Percentiles rank a stretch among this genome's conserved stretches.
Evolutionary conservation across 2,113 vertebrate species (phyloP).

Genomic region (Lycaon pictus): DNA sequence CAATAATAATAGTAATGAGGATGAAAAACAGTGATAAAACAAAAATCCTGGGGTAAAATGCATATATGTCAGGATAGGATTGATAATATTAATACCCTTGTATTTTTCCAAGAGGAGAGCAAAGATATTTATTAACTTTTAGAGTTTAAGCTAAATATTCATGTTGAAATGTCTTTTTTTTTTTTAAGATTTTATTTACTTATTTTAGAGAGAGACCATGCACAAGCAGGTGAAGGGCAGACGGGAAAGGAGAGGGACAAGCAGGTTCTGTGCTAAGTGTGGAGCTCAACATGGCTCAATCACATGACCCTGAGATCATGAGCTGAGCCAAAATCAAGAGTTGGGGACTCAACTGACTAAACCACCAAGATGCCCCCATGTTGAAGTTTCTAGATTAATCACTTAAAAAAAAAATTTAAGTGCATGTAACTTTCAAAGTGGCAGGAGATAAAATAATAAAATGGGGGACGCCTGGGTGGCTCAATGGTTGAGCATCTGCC

Average conservation of each 20-base stretch:
- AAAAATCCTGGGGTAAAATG: background rate
- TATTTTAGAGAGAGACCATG: background rate
- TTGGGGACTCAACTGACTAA: background rate
- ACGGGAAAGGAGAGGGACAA: background rate
- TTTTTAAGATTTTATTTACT: background rate
- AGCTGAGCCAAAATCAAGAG: background rate
- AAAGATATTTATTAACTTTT: background rate
- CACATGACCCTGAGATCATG: background rate
- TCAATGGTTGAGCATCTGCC: too few species aligned
- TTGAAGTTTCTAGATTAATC: background rate
- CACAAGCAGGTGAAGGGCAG: background rate
- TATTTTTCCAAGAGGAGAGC: background rate
- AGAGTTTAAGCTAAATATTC: background rate
- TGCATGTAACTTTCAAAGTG: background rate
- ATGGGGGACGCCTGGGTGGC: background rate
- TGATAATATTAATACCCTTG: background rate
- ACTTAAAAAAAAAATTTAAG: background rate
- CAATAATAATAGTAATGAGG: background rate
- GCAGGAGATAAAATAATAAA: background rate
- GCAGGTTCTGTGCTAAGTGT: background rate
- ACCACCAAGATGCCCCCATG: background rate
- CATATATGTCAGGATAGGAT: background rate
- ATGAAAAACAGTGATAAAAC: background rate
- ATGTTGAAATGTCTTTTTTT: background rate
- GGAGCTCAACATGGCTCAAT: rapidly evolving